Percentiles rank a stretch among this genome's conserved stretches.
Conservation (phyloP, 2,113 vertebrate species). For the Rhea pennata region DNA sequence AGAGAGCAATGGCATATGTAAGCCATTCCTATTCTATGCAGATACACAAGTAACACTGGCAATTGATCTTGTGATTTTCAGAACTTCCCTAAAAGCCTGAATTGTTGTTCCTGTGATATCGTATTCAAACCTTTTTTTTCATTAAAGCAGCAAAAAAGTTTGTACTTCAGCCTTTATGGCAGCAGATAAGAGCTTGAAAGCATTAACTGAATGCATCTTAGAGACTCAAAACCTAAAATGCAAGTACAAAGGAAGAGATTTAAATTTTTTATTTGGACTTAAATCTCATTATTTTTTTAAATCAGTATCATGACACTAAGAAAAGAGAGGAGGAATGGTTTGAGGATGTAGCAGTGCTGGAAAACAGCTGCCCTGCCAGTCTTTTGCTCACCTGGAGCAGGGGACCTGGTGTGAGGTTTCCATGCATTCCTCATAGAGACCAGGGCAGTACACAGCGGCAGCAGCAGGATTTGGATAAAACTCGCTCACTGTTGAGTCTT, state of each 20-base stretch:
- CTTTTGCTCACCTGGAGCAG: background rate
- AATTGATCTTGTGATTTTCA: background rate
- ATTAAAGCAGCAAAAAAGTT: background rate
- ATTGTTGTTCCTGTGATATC: background rate
- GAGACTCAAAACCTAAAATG: background rate
- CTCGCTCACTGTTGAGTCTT: background rate
- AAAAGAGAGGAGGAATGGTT: background rate
- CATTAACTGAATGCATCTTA: background rate
- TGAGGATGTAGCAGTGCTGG: rapidly evolving
- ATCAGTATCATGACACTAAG: background rate
- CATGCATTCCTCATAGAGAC: background rate
- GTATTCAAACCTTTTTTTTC: background rate
- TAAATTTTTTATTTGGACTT: background rate
- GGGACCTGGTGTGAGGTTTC: background rate
- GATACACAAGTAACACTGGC: background rate
- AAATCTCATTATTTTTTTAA: background rate
- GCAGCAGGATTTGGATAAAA: background rate
- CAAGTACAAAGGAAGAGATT: background rate
- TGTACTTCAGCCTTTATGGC: background rate
- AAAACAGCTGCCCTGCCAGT: background rate
- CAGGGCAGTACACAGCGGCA: rapidly evolving
- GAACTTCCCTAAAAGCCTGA: background rate
- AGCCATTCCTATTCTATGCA: background rate
- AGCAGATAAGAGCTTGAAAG: background rate
- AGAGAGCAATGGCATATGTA: background rate